Conservation (phyloP, 2,113 vertebrate genomes). For the Platichthys stellatus region DNA sequence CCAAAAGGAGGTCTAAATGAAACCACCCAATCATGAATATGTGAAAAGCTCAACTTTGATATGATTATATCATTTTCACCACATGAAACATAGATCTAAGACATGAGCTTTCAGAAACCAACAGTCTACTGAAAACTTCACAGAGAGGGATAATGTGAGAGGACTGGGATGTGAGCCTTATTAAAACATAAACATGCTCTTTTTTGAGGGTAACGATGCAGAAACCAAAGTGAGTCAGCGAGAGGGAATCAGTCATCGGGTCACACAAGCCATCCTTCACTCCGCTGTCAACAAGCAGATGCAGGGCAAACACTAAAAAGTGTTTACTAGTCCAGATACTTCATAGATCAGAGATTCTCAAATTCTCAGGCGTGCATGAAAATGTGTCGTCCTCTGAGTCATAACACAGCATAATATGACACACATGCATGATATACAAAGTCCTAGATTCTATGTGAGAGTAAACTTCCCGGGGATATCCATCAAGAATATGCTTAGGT, state of each 20-base stretch:
- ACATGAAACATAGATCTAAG: constrained; percentile 24
- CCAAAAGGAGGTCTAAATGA: not conserved
- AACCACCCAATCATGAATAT: not conserved
- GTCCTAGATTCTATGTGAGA: too few relatives aligned
- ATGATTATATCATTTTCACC: not conserved
- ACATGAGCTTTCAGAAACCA: not conserved
- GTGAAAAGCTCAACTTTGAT: not conserved
- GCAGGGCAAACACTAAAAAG: constrained; percentile 11
- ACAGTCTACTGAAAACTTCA: constrained; percentile 2
- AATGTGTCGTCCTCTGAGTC: not conserved
- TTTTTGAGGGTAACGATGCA: constrained; percentile 6
- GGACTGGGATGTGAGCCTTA: not conserved
- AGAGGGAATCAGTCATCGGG: constrained; percentile 30
- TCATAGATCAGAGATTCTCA: not conserved
- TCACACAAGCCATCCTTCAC: constrained; percentile 48
- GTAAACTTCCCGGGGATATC: too few relatives aligned
- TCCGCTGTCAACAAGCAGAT: constrained; percentile 33
- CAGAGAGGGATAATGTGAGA: constrained; percentile 3
- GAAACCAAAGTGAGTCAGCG: constrained; percentile 42
- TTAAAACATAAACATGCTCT: not conserved
- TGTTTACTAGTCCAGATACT: constrained; percentile 20
- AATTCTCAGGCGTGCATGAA: not conserved
- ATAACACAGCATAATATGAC: too few relatives aligned
- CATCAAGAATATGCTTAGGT: too few relatives aligned
- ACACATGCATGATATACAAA: too few relatives aligned